These are phyloP conservation scores for Albula glossodonta DNA, from an alignment of 2,113 vertebrate genomes.

Conservation along the genomic window DNA sequence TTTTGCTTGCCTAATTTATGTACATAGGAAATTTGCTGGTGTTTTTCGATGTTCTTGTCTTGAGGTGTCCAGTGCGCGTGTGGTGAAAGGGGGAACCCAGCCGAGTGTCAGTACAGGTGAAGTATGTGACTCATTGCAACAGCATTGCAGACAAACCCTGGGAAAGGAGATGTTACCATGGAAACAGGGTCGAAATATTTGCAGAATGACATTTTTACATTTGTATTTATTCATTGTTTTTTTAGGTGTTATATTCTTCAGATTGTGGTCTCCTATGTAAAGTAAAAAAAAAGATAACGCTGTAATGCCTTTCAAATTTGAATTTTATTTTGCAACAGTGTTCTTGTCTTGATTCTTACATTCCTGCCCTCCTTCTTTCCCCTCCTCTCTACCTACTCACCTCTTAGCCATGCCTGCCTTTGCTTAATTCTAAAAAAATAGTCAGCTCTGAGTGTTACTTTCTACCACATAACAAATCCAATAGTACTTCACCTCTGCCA, in stretches of 20 bases:
- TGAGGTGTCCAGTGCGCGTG: constrained; percentile 62
- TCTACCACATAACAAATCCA: not conserved
- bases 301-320: constrained; percentile 30
- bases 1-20: constrained; percentile 50
- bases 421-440: not conserved
- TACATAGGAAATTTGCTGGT: constrained; percentile 55
- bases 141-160: not conserved
- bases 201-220: constrained; percentile 47
- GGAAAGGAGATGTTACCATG: constrained; percentile 47
- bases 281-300: constrained; percentile 67
- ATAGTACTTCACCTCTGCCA: not conserved
- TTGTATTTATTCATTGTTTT: constrained; percentile 72
- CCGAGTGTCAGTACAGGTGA: constrained; percentile 26
- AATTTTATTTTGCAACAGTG: not conserved
- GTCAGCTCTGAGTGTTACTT: too few relatives aligned
- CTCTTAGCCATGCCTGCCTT: not conserved
- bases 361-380: not conserved
- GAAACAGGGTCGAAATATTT: constrained; percentile 45
- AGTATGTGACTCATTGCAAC: constrained; percentile 44
- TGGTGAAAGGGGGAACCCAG: constrained; percentile 50
- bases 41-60: constrained; percentile 67
- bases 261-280: constrained; percentile 61
- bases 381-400: not conserved
- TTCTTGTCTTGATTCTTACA: constrained; percentile 8
- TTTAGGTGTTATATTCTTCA: constrained; percentile 70